Evolutionary conservation across 2,797 vertebrate genomes (phyloP), one percentile per base, ranked within the genome.

Genomic region (Enteromius treurensis): DNA sequence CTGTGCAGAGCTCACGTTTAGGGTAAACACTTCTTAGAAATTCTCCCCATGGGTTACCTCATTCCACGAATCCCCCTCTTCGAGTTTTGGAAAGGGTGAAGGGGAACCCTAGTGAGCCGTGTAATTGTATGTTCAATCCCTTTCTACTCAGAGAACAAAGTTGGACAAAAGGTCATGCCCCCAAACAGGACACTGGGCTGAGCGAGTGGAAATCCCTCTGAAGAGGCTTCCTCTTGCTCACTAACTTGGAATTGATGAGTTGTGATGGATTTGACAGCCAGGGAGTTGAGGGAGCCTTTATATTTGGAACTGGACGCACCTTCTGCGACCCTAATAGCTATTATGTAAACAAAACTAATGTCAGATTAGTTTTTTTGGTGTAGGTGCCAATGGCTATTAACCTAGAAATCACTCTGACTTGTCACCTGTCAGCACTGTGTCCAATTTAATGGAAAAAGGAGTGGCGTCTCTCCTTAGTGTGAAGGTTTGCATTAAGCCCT

Each of bases 11-110:
- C 83, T 86, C 84, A 69, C 71, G 64, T 86, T 81, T 71, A 73
- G 83, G 86, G 90, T 83, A 90, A 91, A 89, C 86, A 85, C 85
- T 92, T 94, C 90, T 89, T 92, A 89, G 88, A 93, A 93, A 89
- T 26, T 82, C 19, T 75, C 87, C 87, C 85, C 77, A 15, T 1
- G 79, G 81, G 90, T 55, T 89, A 81, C 87, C 58, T 70, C 87
- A 88, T 92, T 90, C 90, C 87, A 91, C 76, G 83, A 91, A 90
- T 88, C 84, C 87, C 84, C 58, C 76, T 86, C 86, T 83, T 3
- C 3, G 68, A 71, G 87, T 84, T 86, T 49, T 51, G 75, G 60
- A 85, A 71, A 51, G 62, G 70, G 42, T 58, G n/a, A 79, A 42
- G 80, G 26, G 74, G 65, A 84, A 42, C 78, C 74, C 70, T 34